Evolutionary conservation across 2,113 vertebrate genomes (phyloP).

Genomic region (Casuarius casuarius): DNA sequence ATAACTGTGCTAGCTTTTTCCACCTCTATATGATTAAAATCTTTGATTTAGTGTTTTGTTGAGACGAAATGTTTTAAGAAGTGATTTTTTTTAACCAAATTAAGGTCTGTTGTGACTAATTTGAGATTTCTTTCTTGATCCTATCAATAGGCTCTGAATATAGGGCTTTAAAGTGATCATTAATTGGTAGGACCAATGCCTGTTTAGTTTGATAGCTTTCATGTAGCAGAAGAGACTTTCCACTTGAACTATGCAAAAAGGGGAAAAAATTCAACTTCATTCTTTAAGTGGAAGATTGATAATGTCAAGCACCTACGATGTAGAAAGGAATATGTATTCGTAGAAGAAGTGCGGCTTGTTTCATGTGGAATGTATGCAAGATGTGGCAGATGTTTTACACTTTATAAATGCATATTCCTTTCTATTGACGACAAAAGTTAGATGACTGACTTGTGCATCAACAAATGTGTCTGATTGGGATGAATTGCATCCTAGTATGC

Average conservation of each 20-base stretch:
- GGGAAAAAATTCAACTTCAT: not conserved
- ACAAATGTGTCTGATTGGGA: not conserved
- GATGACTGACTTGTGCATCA: not conserved
- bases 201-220: not conserved
- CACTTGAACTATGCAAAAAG: not conserved
- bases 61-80: not conserved
- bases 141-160: not conserved
- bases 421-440: not conserved
- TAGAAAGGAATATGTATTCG: not conserved
- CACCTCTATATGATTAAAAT: not conserved
- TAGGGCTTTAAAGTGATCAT: not conserved
- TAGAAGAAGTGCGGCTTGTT: not conserved
- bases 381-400: rapidly evolving
- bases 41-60: not conserved
- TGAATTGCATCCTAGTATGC: not conserved
- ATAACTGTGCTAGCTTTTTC: not conserved
- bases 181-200: not conserved
- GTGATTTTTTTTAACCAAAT: not conserved
- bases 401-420: not conserved
- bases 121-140: not conserved
- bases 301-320: not conserved
- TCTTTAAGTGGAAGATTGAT: not conserved
- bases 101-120: not conserved
- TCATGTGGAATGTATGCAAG: not conserved
- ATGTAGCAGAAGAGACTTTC: not conserved